phyloP scores from a whole-genome alignment of 2,888 invertebrate genomes.

The Netelia melanura region DNA sequence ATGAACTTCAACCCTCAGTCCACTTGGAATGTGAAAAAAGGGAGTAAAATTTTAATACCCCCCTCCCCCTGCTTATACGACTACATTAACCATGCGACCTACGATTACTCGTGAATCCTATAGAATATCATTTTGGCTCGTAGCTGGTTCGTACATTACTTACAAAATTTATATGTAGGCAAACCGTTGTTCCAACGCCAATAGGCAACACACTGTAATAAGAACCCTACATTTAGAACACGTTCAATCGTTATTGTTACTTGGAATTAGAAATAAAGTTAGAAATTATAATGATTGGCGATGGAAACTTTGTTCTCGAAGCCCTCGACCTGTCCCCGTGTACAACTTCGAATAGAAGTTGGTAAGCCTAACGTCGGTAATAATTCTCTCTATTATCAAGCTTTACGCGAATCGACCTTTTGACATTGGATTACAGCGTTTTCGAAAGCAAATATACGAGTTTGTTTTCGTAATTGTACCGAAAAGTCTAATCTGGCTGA shows the following conservation, averaged over 20 bases:
- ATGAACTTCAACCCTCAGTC: no score
- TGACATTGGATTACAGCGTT: no score
- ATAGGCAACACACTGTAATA: no score
- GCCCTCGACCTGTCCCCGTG: background rate
- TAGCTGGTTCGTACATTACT: background rate
- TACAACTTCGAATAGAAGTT: background rate
- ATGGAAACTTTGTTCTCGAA: background rate
- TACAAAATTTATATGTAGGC: background rate
- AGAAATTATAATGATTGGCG: constrained; percentile 13
- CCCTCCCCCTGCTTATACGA: no score
- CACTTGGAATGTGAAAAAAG: no score
- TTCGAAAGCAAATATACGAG: no score
- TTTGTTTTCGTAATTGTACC: no score
- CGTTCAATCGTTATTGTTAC: constrained; percentile 1
- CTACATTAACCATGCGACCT: background rate
- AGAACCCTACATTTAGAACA: background rate
- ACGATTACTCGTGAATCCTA: no score
- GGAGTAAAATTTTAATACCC: no score
- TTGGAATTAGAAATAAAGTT: background rate
- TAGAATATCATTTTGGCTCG: background rate
- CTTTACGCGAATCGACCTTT: background rate
- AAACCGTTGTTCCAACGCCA: background rate
- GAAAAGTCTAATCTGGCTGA: no score
- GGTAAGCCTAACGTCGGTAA: background rate
- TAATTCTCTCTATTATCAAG: background rate